These are phyloP conservation scores for Megalops cyprinoides DNA, from an alignment of 2,797 vertebrate species.

Conservation along the genomic window DNA sequence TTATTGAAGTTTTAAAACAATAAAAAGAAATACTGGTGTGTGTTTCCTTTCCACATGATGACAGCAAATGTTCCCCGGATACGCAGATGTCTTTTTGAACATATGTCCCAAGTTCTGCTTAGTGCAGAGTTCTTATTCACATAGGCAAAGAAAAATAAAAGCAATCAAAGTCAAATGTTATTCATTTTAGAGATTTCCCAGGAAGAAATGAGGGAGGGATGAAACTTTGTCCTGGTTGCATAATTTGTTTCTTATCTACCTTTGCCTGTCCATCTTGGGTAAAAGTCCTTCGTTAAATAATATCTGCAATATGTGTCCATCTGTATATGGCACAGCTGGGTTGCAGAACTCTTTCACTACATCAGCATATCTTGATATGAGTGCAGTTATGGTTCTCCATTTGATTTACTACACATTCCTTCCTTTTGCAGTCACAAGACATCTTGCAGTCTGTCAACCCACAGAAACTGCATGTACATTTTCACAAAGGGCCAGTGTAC, in stretches of 20 bases:
- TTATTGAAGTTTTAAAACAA: not conserved
- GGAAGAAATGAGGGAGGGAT: not conserved
- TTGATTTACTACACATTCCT: not conserved
- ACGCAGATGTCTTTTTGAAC: not conserved
- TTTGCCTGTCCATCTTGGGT: slow-evolving; percentile 1
- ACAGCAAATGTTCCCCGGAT: not conserved
- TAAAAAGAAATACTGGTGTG: not conserved
- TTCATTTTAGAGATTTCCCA: too few species aligned
- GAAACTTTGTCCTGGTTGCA: not conserved
- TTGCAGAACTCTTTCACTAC: not conserved
- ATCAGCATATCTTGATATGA: not conserved
- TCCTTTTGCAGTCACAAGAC: not conserved
- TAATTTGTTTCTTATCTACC: not conserved
- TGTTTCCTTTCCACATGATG: not conserved
- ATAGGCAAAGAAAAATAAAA: too few species aligned
- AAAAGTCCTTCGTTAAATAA: slow-evolving; percentile 12
- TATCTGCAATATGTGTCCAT: not conserved
- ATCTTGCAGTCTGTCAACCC: not conserved
- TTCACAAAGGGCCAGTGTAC: not conserved
- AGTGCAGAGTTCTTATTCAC: not conserved
- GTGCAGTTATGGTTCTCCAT: not conserved
- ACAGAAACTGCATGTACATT: not conserved
- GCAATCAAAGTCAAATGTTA: not conserved
- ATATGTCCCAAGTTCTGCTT: not conserved
- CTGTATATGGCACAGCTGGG: not conserved